phyloP scores from a whole-genome alignment of 2,888 invertebrate genomes.

The Macrosiphum euphorbiae region DNA sequence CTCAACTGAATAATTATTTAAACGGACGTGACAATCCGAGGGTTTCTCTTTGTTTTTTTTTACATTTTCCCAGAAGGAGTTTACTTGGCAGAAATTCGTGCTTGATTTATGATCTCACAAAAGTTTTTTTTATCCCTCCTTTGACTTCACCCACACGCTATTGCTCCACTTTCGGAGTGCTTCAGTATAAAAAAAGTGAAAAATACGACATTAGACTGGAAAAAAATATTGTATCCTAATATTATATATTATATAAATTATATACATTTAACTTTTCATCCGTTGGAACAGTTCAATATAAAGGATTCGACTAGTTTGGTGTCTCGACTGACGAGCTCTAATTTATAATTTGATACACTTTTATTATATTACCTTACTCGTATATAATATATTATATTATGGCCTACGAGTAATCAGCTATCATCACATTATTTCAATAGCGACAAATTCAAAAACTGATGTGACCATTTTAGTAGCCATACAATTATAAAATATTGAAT shows the following conservation, averaged over 20 bases:
- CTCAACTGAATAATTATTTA: constrained; percentile 40
- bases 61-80: constrained; percentile 41
- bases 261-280: neutral
- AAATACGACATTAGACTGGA: constrained; percentile 28
- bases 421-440: neutral
- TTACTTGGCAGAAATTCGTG: constrained; percentile 57
- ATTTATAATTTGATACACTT: neutral
- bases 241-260: neutral
- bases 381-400: neutral
- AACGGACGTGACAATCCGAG: neutral
- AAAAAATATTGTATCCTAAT: constrained; percentile 24
- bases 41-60: constrained; percentile 13
- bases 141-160: constrained; percentile 42
- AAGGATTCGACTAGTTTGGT: neutral
- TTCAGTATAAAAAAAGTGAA: constrained; percentile 29
- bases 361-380: neutral
- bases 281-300: constrained; percentile 28
- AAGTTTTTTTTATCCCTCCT: constrained; percentile 22
- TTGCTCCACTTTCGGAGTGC: constrained; percentile 10
- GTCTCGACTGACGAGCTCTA: neutral
- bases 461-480: no score
- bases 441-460: no score
- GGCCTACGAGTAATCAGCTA: neutral
- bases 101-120: constrained; percentile 53
- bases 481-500: neutral